These are phyloP conservation scores for Neolamprologus falcicula DNA, from an alignment of 2,113 vertebrate species.

Conservation along the genomic window DNA sequence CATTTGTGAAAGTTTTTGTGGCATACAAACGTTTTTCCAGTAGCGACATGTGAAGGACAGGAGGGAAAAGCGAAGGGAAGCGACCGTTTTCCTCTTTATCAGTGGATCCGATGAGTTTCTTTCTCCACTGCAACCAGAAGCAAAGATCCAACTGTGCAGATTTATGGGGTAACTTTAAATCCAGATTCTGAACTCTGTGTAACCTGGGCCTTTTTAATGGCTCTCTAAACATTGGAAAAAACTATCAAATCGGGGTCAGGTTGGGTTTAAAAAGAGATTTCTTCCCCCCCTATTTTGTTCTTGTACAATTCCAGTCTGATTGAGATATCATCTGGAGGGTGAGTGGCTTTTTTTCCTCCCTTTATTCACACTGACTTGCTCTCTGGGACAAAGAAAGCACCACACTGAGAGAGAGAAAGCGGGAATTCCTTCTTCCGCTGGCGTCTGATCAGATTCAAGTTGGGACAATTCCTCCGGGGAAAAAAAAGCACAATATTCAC, in stretches of 20 bases:
- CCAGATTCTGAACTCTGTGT: constrained; percentile 16
- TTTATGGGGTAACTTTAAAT: constrained; percentile 22
- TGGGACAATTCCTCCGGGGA: constrained; percentile 5
- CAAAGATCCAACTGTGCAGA: neutral
- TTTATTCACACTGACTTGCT: neutral
- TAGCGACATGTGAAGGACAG: constrained; percentile 2
- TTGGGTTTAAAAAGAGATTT: neutral
- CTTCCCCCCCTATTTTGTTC: neutral
- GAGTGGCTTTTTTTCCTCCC: neutral
- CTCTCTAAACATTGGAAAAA: neutral
- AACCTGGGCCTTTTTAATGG: neutral
- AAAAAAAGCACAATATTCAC: constrained; percentile 73
- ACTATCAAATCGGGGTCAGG: neutral
- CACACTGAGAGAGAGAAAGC: neutral
- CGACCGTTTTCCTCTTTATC: neutral
- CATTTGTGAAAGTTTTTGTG: neutral
- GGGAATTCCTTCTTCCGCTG: neutral
- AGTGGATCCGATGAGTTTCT: neutral
- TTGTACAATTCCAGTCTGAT: constrained; percentile 1
- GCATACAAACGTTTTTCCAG: neutral
- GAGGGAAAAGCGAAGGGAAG: neutral
- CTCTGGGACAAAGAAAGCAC: neutral
- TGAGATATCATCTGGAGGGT: constrained; percentile 3
- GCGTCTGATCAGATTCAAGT: neutral
- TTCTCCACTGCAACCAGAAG: neutral